These are phyloP conservation scores for Dryoscopus gambensis DNA, from an alignment of 2,113 vertebrate genomes.

Conservation along the genomic window DNA sequence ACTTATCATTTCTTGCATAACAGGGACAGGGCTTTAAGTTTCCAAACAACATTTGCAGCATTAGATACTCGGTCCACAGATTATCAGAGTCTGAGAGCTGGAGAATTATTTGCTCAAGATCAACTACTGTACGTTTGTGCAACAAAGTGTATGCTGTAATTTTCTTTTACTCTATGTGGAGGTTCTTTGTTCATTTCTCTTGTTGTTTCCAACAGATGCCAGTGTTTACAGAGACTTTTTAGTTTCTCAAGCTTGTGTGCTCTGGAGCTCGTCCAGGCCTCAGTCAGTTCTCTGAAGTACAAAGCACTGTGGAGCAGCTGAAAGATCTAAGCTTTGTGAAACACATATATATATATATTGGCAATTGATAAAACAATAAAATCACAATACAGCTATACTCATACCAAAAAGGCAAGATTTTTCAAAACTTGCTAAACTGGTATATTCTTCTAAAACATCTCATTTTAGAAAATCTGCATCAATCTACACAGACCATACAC, in stretches of 20 bases:
- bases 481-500: conserved; percentile 78
- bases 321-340: conserved; percentile 83
- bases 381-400: conserved; percentile 87
- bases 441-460: conserved; percentile 75
- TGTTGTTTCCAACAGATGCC: conserved; percentile 71
- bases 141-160: conserved; percentile 72
- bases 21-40: conserved; percentile 69
- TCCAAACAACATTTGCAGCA: conserved; percentile 85
- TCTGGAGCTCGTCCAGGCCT: conserved; percentile 71
- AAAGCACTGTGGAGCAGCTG: conserved; percentile 79
- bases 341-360: conserved; percentile 81
- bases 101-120: conserved; percentile 76
- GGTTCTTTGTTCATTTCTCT: conserved; percentile 50
- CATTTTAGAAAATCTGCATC: conserved; percentile 76
- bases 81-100: conserved; percentile 75
- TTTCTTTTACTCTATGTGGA: conserved; percentile 21
- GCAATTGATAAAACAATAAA: conserved; percentile 88
- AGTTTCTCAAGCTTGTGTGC: conserved; percentile 81
- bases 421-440: conserved; percentile 71
- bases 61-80: conserved; percentile 84
- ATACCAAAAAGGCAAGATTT: conserved; percentile 75
- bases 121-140: conserved; percentile 75
- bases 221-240: conserved; percentile 81
- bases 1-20: conserved; percentile 87
- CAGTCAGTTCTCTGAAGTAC: conserved; percentile 62